Evolutionary conservation across 2,113 vertebrate species (phyloP).

Genomic region (Myodes glareolus): DNA sequence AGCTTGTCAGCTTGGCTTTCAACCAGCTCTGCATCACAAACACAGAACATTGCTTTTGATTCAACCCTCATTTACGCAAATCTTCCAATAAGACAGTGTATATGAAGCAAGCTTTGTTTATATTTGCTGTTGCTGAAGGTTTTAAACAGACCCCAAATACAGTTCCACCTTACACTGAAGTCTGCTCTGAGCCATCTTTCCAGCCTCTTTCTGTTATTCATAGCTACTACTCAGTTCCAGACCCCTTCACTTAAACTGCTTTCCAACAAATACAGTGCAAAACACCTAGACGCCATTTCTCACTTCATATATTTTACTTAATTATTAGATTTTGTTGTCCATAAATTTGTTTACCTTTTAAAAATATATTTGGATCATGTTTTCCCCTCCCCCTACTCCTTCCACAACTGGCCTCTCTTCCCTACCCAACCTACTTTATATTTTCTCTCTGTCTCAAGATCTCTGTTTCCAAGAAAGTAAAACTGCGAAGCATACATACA

Average conservation of each 20-base stretch:
- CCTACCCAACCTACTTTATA: background rate
- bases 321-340: background rate
- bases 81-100: background rate
- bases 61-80: rapidly evolving
- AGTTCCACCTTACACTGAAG: background rate
- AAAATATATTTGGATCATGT: background rate
- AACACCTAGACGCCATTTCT: background rate
- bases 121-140: background rate
- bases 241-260: background rate
- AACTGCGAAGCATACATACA: background rate
- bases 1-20: too few relatives aligned
- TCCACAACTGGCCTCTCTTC: background rate
- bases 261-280: background rate
- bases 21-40: background rate
- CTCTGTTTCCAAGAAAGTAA: background rate
- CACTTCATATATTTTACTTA: background rate
- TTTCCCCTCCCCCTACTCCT: background rate
- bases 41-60: background rate
- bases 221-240: too few relatives aligned
- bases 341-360: background rate
- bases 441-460: background rate
- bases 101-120: background rate
- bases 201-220: background rate
- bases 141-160: background rate
- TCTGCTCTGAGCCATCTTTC: background rate